Conservation (phyloP, 2,797 vertebrate genomes). For the Poecile montanus region DNA sequence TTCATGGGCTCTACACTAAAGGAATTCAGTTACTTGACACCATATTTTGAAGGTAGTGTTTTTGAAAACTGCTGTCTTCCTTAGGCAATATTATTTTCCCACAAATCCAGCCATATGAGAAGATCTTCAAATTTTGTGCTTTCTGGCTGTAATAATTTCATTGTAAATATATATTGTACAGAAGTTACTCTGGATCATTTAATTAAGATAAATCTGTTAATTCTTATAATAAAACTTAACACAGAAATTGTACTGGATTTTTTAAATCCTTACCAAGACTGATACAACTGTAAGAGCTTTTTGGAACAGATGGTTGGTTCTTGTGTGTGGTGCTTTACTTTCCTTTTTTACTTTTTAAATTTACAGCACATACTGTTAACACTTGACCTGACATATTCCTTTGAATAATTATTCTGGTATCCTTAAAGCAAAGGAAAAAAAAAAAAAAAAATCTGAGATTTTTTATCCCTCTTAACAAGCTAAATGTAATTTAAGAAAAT, state of each 20-base stretch:
- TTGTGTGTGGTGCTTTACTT: not conserved
- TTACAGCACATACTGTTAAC: slow-evolving; percentile 73
- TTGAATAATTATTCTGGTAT: slow-evolving; percentile 69
- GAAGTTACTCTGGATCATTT: not conserved
- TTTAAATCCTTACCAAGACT: slow-evolving; percentile 1
- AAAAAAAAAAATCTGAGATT: slow-evolving; percentile 28
- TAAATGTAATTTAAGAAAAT: slow-evolving; percentile 43
- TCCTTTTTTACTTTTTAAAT: not conserved
- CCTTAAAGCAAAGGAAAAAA: slow-evolving; percentile 32
- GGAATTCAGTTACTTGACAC: not conserved
- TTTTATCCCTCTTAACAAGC: slow-evolving; percentile 60
- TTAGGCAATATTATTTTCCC: not conserved
- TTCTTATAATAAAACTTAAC: slow-evolving; percentile 1
- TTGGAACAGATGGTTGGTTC: slow-evolving; percentile 76
- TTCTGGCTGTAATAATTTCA: not conserved
- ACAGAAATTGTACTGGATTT: not conserved
- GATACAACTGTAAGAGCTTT: slow-evolving; percentile 28
- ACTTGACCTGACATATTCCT: slow-evolving; percentile 72
- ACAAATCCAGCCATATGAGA: fast-evolving
- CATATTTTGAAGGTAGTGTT: not conserved
- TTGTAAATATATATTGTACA: not conserved
- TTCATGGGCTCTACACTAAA: not conserved
- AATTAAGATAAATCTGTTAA: not conserved
- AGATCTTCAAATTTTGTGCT: not conserved
- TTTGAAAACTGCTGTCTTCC: not conserved